Conservation (phyloP, 2,888 invertebrate genomes). For the Pachydiplax longipennis region DNA sequence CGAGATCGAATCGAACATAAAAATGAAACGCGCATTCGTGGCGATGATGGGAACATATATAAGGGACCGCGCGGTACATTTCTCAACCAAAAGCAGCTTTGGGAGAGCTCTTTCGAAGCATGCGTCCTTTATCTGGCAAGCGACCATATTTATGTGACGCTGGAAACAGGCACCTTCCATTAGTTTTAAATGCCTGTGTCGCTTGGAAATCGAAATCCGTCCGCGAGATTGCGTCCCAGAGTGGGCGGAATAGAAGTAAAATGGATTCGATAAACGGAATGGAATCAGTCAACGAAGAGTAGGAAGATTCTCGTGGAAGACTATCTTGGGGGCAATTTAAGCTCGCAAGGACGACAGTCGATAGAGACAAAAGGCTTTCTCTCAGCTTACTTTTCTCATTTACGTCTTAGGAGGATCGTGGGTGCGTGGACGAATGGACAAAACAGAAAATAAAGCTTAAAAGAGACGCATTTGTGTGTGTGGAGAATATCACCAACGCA, state of each 20-base stretch:
- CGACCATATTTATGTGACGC: slow-evolving; percentile 2
- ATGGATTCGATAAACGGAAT: neutral
- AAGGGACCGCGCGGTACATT: neutral
- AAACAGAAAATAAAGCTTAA: neutral
- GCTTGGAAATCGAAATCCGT: neutral
- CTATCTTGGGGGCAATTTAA: neutral
- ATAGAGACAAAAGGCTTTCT: neutral
- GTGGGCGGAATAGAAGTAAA: neutral
- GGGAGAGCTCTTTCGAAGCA: neutral
- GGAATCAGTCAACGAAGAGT: neutral
- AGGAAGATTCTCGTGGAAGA: neutral
- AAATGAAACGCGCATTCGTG: neutral
- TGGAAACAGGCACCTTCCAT: slow-evolving; percentile 35
- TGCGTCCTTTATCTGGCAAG: neutral
- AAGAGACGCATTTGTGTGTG: neutral
- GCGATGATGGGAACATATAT: neutral
- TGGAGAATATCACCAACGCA: no score
- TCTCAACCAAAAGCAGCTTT: neutral
- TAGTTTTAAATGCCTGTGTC: neutral
- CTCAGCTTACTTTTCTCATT: neutral
- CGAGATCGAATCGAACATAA: neutral
- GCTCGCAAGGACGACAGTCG: neutral
- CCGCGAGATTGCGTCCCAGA: neutral
- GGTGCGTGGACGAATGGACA: neutral
- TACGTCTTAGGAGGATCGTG: neutral